These are phyloP conservation scores for Arge pagana DNA, from an alignment of 2,888 invertebrate species.

Conservation along the genomic window DNA sequence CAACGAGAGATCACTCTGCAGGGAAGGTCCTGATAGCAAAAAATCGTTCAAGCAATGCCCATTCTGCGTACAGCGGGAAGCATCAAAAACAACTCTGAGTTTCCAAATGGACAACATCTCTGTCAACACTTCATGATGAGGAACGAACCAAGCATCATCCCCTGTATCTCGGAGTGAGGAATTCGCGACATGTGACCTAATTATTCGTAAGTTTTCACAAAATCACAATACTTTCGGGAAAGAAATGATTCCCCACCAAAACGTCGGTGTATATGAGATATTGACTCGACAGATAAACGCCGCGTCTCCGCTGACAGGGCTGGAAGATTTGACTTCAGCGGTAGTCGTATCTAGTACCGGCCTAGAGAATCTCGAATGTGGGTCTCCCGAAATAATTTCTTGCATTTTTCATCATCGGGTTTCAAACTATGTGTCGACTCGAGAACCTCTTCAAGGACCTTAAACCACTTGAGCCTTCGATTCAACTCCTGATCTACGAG, in stretches of 20 bases:
- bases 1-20: neutral
- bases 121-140: conserved; percentile 5
- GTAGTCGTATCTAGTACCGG: conserved; percentile 11
- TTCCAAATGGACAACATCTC: neutral
- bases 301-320: neutral
- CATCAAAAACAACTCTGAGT: conserved; percentile 2
- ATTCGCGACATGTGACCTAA: conserved; percentile 2
- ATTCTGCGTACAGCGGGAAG: neutral
- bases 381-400: conserved; percentile 3
- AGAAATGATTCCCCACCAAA: neutral
- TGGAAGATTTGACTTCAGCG: neutral
- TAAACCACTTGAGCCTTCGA: conserved; percentile 10
- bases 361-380: conserved; percentile 5
- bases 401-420: conserved; percentile 15
- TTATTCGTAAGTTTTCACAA: neutral
- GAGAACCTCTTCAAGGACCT: conserved; percentile 16
- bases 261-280: neutral
- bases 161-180: neutral
- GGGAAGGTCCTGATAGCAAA: neutral
- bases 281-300: neutral
- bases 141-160: neutral
- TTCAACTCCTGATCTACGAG: neutral
- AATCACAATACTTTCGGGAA: neutral
- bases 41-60: neutral
- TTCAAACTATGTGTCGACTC: conserved; percentile 3